These are phyloP conservation scores for Dasyornis broadbenti DNA, from an alignment of 2,113 vertebrate species.

Conservation along the genomic window DNA sequence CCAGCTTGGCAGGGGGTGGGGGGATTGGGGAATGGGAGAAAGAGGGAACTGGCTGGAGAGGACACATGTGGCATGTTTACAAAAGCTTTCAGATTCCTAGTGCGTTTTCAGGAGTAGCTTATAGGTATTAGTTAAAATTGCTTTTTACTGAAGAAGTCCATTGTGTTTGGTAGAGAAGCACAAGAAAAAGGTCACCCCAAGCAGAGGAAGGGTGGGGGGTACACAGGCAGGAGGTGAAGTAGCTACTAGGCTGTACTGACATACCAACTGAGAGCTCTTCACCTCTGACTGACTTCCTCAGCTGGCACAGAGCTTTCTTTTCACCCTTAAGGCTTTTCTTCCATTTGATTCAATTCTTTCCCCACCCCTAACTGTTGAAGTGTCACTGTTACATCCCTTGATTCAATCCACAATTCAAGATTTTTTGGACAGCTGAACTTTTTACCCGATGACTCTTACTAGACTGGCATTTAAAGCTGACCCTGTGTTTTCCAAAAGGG, in stretches of 20 bases:
- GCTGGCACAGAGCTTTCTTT: neutral
- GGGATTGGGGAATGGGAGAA: neutral
- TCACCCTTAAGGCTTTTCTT: neutral
- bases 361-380: neutral
- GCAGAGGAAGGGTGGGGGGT: neutral
- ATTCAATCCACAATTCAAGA: neutral
- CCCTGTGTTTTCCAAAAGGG: neutral
- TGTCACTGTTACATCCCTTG: neutral
- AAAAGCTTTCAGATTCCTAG: neutral
- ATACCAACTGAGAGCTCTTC: neutral
- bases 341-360: neutral
- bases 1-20: neutral
- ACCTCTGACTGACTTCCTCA: neutral
- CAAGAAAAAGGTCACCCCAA: neutral
- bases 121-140: neutral
- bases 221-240: neutral
- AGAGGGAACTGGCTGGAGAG: neutral
- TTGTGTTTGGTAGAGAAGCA: neutral
- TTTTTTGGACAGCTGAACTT: conserved; percentile 5
- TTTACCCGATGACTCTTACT: neutral
- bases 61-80: neutral
- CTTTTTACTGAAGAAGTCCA: neutral
- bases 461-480: neutral
- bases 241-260: neutral
- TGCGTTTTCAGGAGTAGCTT: neutral